Conservation (phyloP, 2,888 invertebrate genomes). For the Bellardia bayeri region DNA sequence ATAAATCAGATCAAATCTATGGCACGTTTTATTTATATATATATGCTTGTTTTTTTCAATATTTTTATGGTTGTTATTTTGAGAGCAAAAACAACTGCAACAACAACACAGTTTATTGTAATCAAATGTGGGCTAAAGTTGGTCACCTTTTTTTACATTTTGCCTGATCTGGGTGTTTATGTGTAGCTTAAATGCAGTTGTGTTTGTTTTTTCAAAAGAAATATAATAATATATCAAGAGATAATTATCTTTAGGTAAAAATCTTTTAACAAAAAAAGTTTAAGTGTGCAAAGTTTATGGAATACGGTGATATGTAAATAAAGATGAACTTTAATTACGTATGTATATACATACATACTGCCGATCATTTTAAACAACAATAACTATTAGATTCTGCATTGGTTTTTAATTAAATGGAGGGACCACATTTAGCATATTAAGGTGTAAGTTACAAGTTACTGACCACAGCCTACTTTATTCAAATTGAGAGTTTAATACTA, state of each 20-base stretch:
- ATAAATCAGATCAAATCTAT: conserved; percentile 71
- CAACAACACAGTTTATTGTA: conserved; percentile 22
- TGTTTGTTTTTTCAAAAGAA: neutral
- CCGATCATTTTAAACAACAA: no score
- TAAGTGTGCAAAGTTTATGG: neutral
- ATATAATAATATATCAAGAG: neutral
- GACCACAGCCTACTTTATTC: no score
- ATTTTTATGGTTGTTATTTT: conserved; percentile 40
- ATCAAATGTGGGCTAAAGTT: conserved; percentile 63
- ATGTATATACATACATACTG: no score
- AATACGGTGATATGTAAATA: no score
- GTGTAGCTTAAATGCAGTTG: neutral
- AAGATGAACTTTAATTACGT: no score
- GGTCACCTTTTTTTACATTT: conserved; percentile 44
- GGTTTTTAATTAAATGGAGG: no score
- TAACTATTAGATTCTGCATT: no score
- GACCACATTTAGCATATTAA: no score
- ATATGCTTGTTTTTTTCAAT: neutral
- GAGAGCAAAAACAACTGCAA: conserved; percentile 1
- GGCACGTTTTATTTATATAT: conserved; percentile 61
- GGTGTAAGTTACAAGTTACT: no score
- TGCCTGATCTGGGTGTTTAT: neutral
- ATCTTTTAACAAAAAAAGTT: neutral
- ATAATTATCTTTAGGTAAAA: neutral
- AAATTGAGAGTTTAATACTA: no score